These are phyloP conservation scores for Armadillidium nasatum DNA, from an alignment of 1,140 invertebrate species.

Conservation along the genomic window DNA sequence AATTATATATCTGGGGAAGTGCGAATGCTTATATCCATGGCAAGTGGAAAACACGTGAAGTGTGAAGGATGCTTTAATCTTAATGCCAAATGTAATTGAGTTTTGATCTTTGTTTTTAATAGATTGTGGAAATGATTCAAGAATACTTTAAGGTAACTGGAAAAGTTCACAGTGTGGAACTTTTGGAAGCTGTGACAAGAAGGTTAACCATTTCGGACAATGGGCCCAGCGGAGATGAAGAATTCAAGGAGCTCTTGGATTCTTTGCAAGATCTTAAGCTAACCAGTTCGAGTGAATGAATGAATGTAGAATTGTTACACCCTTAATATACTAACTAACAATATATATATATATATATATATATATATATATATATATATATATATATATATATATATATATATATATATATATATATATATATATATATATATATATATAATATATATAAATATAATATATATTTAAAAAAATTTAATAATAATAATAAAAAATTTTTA, in stretches of 20 bases:
- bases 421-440: not conserved
- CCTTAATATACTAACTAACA: not conserved
- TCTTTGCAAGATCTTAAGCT: not conserved
- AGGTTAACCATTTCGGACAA: not conserved
- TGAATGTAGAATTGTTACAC: not conserved
- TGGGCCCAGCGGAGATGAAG: not conserved
- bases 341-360: too few relatives aligned
- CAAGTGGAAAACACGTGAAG: too few relatives aligned
- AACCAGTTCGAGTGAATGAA: not conserved
- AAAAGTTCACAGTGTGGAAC: not conserved
- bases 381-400: not conserved
- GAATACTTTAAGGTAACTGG: not conserved
- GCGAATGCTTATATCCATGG: too few relatives aligned
- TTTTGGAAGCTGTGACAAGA: not conserved
- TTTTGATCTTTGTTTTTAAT: too few relatives aligned
- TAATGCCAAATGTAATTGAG: too few relatives aligned
- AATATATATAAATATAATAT: not conserved
- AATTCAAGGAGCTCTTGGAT: not conserved
- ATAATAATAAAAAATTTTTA: too few relatives aligned
- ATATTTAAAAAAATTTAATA: too few relatives aligned
- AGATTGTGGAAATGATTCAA: constrained; percentile 10
- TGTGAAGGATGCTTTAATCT: too few relatives aligned
- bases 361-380: not conserved
- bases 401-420: constrained; percentile 1
- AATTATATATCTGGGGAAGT: too few relatives aligned